phyloP scores from a whole-genome alignment of 2,888 invertebrate species.

The Metallyticus violacea region DNA sequence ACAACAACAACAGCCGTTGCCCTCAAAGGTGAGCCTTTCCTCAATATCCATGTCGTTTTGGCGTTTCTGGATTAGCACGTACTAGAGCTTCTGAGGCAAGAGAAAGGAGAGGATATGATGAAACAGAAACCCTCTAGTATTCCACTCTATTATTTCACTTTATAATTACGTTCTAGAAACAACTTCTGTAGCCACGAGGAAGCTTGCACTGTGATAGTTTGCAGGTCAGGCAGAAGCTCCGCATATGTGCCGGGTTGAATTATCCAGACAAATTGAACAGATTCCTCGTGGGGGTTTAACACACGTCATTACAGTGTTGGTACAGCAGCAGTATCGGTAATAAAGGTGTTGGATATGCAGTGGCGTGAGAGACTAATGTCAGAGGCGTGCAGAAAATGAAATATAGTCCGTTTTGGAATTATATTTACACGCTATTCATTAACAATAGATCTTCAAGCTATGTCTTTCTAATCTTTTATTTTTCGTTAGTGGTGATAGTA shows the following conservation, averaged over 20 bases:
- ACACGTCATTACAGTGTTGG: background rate
- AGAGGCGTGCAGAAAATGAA: background rate
- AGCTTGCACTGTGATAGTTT: background rate
- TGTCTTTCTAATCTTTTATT: too few species aligned
- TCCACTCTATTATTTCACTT: background rate
- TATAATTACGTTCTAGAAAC: background rate
- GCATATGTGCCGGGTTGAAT: background rate
- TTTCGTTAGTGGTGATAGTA: too few species aligned
- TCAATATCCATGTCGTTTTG: background rate
- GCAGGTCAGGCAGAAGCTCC: too few species aligned
- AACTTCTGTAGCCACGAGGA: background rate
- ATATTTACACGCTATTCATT: too few species aligned
- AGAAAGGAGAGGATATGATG: too few species aligned
- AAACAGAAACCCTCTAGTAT: background rate
- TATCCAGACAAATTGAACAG: constrained; percentile 6
- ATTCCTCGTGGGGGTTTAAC: background rate
- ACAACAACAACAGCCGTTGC: background rate
- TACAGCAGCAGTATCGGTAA: background rate
- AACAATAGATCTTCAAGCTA: too few species aligned
- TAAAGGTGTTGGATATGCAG: background rate
- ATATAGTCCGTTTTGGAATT: too few species aligned
- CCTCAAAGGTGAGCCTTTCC: too few species aligned
- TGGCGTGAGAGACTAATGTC: background rate
- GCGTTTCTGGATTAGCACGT: background rate
- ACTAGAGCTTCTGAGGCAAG: background rate